Percentiles rank a stretch among this genome's conserved stretches.
Evolutionary conservation across 1,140 invertebrate species (phyloP).

Genomic region (Sesamia nonagrioides): DNA sequence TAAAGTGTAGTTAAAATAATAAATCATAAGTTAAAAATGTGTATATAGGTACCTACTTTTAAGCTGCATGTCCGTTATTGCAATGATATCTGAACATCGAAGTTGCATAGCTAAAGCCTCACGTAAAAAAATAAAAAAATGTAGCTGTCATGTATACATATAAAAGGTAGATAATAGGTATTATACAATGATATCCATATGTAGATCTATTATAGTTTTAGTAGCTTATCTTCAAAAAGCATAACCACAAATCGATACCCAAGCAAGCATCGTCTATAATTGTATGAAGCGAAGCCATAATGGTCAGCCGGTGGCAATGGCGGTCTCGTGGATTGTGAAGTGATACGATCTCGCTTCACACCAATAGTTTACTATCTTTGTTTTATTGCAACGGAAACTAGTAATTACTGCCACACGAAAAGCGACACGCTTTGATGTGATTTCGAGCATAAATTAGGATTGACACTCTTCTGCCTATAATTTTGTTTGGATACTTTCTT

Average conservation of each 20-base stretch:
- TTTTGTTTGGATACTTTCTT: slow-evolving; percentile 5
- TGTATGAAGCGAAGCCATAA: slow-evolving; percentile 82
- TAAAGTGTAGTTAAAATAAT: too few relatives aligned
- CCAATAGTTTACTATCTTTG: slow-evolving; percentile 60
- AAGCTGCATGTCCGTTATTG: too few relatives aligned
- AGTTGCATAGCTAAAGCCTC: too few relatives aligned
- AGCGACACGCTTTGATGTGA: slow-evolving; percentile 63
- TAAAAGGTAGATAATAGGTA: too few relatives aligned
- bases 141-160: too few relatives aligned
- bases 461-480: not conserved
- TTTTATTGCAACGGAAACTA: slow-evolving; percentile 74
- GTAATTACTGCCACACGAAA: slow-evolving; percentile 72
- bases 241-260: slow-evolving; percentile 66
- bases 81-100: too few relatives aligned
- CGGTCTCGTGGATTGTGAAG: slow-evolving; percentile 57
- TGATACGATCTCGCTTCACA: slow-evolving; percentile 68
- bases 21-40: too few relatives aligned
- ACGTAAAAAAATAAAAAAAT: too few relatives aligned
- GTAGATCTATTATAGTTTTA: slow-evolving; percentile 5
- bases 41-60: too few relatives aligned
- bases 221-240: slow-evolving; percentile 21
- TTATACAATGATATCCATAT: not conserved
- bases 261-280: slow-evolving; percentile 67
- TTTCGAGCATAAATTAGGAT: slow-evolving; percentile 59
- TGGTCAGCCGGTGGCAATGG: slow-evolving; percentile 55